Base-by-base conservation (phyloP, 2,797 vertebrate genomes). In the Falco biarmicus region DNA sequence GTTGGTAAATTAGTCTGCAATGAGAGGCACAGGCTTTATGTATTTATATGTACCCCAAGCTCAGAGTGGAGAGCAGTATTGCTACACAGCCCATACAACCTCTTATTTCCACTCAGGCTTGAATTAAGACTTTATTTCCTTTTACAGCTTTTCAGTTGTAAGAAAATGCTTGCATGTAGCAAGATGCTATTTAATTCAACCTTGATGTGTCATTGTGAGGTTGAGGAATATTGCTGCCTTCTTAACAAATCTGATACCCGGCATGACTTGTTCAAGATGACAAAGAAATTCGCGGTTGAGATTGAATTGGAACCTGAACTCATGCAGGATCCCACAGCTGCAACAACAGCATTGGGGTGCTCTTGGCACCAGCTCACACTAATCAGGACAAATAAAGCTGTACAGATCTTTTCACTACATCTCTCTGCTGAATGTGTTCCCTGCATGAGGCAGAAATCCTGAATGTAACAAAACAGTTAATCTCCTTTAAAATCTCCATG, bases 401-500 rank as follows among this genome's bases (percentile, higher is more conserved):
- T 37, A 47, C 21, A 18, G 32, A 28, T 84, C 48, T 74, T 94
- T 94, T 73, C 43, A 76, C n/a, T 54, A 15, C 16, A 66, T 60
- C 17, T 78, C 32, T 73, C 56, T 41, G 8, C 39, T 70, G 26
- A 60, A 51, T 28, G 19, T 51, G 21, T 51, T 89, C 65, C 47
- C 70, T 76, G 39, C 11, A 26, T 43, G 54, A 82, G 86, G 47
- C 48, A 88, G 73, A 75, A 93, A 45, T 85, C 50, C 69, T 78
- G 88, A 78, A 84, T 47, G 51, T 54, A 75, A 65, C 26, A 47
- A 71, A 86, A 24, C 18, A 31, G 17, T 69, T 90, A 6, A 65
- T 45, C 41, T 84, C 41, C 65, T 92, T 95, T 87, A 90, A 89
- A 94, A 76, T 89, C 69, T 94, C 85, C 77, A 48, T 84, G 73